Evolutionary conservation across 2,888 invertebrate genomes (phyloP).

Genomic region (Andrena minutula): DNA sequence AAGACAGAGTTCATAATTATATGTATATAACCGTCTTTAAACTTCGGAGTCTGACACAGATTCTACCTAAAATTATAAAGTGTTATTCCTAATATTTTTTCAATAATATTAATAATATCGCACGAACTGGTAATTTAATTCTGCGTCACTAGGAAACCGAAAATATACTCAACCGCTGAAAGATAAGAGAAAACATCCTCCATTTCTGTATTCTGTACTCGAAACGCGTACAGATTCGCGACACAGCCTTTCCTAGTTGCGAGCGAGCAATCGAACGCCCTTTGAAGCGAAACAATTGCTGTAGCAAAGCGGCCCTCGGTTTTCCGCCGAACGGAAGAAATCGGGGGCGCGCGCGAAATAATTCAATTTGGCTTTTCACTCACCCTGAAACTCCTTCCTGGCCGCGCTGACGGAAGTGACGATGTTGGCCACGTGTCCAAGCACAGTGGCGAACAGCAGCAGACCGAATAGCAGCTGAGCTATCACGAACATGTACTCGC

Average conservation of each 20-base stretch:
- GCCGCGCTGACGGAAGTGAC: slow-evolving; percentile 99
- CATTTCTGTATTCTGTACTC: background rate
- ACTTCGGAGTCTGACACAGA: no score
- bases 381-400: slow-evolving; percentile 99
- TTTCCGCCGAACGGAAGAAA: slow-evolving; percentile 5
- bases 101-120: no score
- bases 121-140: no score
- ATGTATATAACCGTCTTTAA: no score
- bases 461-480: slow-evolving; percentile 97
- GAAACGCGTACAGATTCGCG: background rate
- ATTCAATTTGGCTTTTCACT: slow-evolving; percentile 79
- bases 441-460: slow-evolving; percentile 97
- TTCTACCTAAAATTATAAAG: no score
- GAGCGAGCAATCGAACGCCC: slow-evolving; percentile 9
- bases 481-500: slow-evolving; percentile 98
- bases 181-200: no score
- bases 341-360: slow-evolving; percentile 24
- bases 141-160: no score
- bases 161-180: no score
- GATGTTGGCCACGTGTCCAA: slow-evolving; percentile 99
- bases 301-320: background rate
- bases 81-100: no score
- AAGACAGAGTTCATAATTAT: no score
- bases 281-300: slow-evolving; percentile 21
- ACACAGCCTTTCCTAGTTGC: background rate